Percentiles rank a stretch among this genome's conserved stretches.
phyloP scores from a whole-genome alignment of 1,140 invertebrate species.

The Drosophila guanche region DNA sequence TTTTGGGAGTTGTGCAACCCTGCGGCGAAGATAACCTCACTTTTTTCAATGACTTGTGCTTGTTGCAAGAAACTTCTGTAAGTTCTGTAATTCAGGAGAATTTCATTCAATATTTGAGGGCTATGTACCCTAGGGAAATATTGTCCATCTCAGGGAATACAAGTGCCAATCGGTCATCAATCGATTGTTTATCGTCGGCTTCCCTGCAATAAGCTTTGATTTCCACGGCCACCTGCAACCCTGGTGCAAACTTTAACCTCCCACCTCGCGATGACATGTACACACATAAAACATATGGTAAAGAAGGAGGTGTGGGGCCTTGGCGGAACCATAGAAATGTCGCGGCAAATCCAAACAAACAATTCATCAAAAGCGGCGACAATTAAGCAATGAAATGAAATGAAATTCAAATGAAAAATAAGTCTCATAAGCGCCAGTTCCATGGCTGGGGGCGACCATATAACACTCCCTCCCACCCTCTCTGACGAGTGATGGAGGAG shows the following conservation, averaged over 20 bases:
- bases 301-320: background rate
- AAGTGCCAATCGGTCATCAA: too few relatives aligned
- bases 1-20: background rate
- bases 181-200: too few relatives aligned
- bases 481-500: background rate
- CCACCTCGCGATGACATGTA: slow-evolving; percentile 11
- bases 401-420: slow-evolving; percentile 79
- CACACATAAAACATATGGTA: background rate
- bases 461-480: background rate
- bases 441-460: slow-evolving; percentile 20
- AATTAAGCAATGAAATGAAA: slow-evolving; percentile 71
- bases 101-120: too few relatives aligned
- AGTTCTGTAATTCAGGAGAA: too few relatives aligned
- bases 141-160: too few relatives aligned
- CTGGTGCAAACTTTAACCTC: background rate
- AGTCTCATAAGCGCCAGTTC: slow-evolving; percentile 52
- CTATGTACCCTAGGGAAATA: too few relatives aligned
- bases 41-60: background rate
- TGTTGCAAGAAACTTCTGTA: too few relatives aligned
- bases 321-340: slow-evolving; percentile 57
- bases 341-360: slow-evolving; percentile 82
- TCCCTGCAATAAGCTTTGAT: background rate
- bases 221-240: background rate
- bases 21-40: background rate
- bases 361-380: slow-evolving; percentile 79